Conservation (phyloP, 2,113 vertebrate genomes). For the Stigmatopora nigra region DNA sequence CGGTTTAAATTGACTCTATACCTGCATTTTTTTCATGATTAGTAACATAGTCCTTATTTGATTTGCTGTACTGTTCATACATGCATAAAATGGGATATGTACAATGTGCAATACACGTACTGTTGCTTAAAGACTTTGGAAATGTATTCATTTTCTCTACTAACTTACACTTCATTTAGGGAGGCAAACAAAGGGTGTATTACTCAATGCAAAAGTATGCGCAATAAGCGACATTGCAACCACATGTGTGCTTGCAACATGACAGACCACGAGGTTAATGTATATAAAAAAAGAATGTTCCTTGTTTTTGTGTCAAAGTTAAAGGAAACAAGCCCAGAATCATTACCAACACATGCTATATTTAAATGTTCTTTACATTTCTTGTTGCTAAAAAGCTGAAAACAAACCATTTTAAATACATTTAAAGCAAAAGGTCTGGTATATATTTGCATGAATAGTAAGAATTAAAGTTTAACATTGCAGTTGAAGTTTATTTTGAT, state of each 20-base stretch:
- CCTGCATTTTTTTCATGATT: not conserved
- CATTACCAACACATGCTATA: conserved; percentile 9
- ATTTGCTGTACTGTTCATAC: too few species aligned
- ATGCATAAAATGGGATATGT: too few species aligned
- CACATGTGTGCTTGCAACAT: conserved; percentile 15
- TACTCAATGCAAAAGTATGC: conserved; percentile 18
- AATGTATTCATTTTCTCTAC: not conserved
- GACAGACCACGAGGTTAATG: conserved; percentile 2
- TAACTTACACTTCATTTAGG: not conserved
- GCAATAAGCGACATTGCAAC: conserved; percentile 1
- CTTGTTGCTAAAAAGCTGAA: not conserved
- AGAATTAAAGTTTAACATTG: too few species aligned
- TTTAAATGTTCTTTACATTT: not conserved
- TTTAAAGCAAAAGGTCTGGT: not conserved
- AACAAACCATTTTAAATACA: not conserved
- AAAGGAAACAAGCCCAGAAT: conserved; percentile 16
- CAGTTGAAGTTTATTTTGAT: too few species aligned
- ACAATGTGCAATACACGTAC: not conserved
- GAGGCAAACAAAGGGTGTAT: not conserved
- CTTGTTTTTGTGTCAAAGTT: conserved; percentile 1
- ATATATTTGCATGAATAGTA: not conserved
- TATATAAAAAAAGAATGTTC: not conserved
- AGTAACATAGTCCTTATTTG: not conserved
- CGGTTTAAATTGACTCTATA: not conserved
- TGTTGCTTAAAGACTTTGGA: not conserved